Evolutionary conservation across 2,888 invertebrate species (phyloP).

Genomic region (Thymelicus lineola): DNA sequence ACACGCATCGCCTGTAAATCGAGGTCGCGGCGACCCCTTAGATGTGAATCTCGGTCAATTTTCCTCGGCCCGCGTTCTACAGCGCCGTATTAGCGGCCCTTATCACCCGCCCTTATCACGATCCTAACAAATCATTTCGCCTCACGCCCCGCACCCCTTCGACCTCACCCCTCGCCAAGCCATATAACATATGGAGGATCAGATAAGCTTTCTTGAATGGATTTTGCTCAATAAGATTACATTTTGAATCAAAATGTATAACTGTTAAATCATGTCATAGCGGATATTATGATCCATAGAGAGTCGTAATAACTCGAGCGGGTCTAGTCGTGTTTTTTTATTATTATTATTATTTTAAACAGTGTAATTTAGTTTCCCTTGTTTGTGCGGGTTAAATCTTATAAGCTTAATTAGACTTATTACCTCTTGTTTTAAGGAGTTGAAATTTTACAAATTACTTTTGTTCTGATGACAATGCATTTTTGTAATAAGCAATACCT

Average conservation of each 20-base stretch:
- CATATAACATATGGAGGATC: background rate
- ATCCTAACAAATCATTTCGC: constrained; percentile 64
- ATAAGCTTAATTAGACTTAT: no score
- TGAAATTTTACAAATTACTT: no score
- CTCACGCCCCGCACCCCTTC: constrained; percentile 53
- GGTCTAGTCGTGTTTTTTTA: no score
- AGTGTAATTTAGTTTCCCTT: no score
- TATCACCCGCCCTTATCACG: constrained; percentile 50
- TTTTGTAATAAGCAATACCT: no score
- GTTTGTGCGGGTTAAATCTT: no score
- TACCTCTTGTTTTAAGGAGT: no score
- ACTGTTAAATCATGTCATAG: background rate
- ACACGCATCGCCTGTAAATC: constrained; percentile 8
- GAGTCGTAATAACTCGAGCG: no score
- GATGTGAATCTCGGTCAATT: constrained; percentile 56
- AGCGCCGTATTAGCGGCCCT: constrained; percentile 54
- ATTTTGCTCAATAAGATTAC: background rate
- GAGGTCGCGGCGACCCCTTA: constrained; percentile 34
- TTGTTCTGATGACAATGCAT: no score
- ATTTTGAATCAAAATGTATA: background rate
- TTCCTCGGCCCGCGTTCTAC: constrained; percentile 52
- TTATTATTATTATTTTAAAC: no score
- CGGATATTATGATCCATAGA: no score
- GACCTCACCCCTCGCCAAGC: no score
- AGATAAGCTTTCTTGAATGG: background rate